phyloP scores from a whole-genome alignment of 2,797 vertebrate species.

The Chaetophractus vellerosus region DNA sequence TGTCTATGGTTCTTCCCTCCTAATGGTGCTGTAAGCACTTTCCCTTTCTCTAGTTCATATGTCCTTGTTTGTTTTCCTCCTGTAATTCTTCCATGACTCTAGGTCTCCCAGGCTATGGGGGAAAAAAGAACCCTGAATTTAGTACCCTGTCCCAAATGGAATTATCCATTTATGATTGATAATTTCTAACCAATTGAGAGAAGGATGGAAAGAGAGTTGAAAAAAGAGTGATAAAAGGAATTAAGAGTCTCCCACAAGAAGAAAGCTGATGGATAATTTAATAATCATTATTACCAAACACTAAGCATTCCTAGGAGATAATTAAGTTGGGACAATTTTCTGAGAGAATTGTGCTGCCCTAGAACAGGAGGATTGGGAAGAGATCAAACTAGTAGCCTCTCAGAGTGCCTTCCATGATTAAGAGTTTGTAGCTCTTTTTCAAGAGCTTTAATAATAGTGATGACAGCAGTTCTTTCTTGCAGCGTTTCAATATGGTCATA shows the following conservation, averaged over 20 bases:
- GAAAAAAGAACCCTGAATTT: not conserved
- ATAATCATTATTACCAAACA: not conserved
- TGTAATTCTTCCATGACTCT: constrained; percentile 33
- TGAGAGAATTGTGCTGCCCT: not conserved
- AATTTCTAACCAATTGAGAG: not conserved
- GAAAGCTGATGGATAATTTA: constrained; percentile 16
- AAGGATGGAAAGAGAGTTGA: no score
- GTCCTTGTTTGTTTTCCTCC: not conserved
- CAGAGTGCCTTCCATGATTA: not conserved
- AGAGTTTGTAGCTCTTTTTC: not conserved
- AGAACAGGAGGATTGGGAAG: not conserved
- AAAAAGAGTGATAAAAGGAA: constrained; percentile 13
- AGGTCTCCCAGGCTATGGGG: not conserved
- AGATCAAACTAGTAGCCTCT: not conserved
- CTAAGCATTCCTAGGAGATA: not conserved
- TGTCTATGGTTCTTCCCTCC: not conserved
- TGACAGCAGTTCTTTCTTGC: not conserved
- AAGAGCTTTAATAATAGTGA: not conserved
- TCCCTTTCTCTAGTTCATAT: not conserved
- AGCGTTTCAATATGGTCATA: not conserved
- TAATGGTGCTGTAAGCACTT: not conserved
- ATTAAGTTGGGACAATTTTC: not conserved
- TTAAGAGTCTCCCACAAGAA: constrained; percentile 15
- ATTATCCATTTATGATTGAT: not conserved
- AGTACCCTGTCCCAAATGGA: not conserved